Evolutionary conservation across 2,113 vertebrate species (phyloP).

Genomic region (Tragelaphus strepsiceros): DNA sequence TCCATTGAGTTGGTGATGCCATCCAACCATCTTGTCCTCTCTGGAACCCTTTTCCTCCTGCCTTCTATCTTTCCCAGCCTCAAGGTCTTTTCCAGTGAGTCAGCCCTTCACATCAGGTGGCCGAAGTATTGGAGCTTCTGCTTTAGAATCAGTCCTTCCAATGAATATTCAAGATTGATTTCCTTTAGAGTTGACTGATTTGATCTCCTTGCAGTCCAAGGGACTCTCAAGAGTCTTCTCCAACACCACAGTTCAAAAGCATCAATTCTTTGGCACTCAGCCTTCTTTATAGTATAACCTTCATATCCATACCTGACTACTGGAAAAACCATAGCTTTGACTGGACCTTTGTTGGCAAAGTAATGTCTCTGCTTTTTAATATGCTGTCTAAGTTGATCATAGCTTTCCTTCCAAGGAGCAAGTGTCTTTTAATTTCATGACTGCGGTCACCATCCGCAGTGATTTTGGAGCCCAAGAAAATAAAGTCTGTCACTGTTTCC

Average conservation of each 20-base stretch:
- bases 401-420: not conserved
- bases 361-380: not conserved
- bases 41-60: not conserved
- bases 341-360: not conserved
- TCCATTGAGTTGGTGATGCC: not conserved
- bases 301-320: not conserved
- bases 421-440: not conserved
- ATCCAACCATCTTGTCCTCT: not conserved
- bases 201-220: not conserved
- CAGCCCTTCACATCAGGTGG: not conserved
- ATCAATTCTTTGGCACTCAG: not conserved
- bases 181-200: not conserved
- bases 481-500: not conserved
- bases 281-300: not conserved
- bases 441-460: not conserved
- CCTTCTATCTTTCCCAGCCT: not conserved
- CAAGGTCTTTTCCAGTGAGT: not conserved
- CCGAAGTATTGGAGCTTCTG: not conserved
- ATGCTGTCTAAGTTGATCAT: not conserved
- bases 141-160: not conserved
- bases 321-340: not conserved
- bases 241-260: not conserved
- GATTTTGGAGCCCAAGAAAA: not conserved
- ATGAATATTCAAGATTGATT: not conserved
- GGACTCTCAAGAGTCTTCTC: not conserved